Conservation (phyloP, 2,113 vertebrate species). For the Dissostichus mawsoni region DNA sequence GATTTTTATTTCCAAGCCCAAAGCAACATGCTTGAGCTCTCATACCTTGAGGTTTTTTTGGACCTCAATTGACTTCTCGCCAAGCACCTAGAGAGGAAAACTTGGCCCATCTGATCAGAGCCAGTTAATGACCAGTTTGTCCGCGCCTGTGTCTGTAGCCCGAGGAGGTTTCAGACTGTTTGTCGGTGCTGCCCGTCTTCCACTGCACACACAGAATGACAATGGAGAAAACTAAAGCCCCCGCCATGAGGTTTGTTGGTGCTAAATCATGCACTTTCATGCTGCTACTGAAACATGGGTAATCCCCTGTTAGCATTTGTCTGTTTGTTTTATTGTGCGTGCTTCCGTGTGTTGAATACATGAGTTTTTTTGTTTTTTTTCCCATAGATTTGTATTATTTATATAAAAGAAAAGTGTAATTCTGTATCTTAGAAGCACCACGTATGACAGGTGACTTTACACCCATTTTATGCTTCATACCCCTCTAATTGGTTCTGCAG, state of each 20-base stretch:
- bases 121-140: slow-evolving; percentile 53
- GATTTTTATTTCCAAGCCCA: slow-evolving; percentile 32
- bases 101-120: slow-evolving; percentile 41
- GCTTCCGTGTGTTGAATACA: slow-evolving; percentile 41
- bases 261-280: slow-evolving; percentile 74
- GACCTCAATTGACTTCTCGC: slow-evolving; percentile 33
- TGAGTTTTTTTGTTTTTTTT: slow-evolving; percentile 33
- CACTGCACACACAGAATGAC: slow-evolving; percentile 45
- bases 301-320: slow-evolving; percentile 30
- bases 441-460: slow-evolving; percentile 43
- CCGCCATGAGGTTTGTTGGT: slow-evolving; percentile 71
- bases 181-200: slow-evolving; percentile 45
- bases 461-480: slow-evolving; percentile 37
- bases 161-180: slow-evolving; percentile 66
- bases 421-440: slow-evolving; percentile 38
- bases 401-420: slow-evolving; percentile 41
- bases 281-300: slow-evolving; percentile 61
- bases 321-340: slow-evolving; percentile 25
- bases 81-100: slow-evolving; percentile 48
- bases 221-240: slow-evolving; percentile 73
- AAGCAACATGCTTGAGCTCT: slow-evolving; percentile 28
- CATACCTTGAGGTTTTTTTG: slow-evolving; percentile 37
- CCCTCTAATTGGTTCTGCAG: slow-evolving; percentile 37
- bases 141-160: slow-evolving; percentile 47
- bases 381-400: slow-evolving; percentile 44